These are phyloP conservation scores for Pachyseris speciosa DNA, from an alignment of 64 coral and sea anemone genomes.

Conservation along the genomic window DNA sequence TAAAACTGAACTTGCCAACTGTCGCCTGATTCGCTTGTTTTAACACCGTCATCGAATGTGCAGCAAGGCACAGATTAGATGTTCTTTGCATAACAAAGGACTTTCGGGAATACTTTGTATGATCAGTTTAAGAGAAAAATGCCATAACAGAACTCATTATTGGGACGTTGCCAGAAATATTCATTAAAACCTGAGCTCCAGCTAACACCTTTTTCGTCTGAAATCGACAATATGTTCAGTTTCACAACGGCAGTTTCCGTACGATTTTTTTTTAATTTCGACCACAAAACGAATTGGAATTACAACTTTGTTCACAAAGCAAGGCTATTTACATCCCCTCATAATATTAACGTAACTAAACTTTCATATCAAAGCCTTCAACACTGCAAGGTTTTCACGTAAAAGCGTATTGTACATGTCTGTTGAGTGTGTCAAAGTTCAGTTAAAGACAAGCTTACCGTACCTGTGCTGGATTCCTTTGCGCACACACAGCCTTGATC, in stretches of 20 bases:
- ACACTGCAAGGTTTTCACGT: neutral
- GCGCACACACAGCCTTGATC: neutral
- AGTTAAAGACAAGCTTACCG: neutral
- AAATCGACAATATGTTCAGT: neutral
- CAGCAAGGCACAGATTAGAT: neutral
- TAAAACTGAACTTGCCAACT: no score
- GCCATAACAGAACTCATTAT: neutral
- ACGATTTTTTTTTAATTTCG: neutral
- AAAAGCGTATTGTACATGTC: neutral
- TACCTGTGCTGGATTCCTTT: neutral
- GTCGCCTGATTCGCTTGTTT: neutral
- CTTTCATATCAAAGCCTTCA: neutral
- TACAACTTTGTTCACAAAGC: neutral
- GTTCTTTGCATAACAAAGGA: constrained; percentile 33
- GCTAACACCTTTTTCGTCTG: neutral
- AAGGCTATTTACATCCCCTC: neutral
- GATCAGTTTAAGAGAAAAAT: neutral
- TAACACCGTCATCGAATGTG: neutral
- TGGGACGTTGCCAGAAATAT: neutral
- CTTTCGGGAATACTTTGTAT: neutral
- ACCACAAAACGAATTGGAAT: neutral
- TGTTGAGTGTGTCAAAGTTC: neutral
- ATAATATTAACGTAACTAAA: neutral
- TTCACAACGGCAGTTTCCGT: neutral
- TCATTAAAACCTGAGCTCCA: neutral